A percentile compares a stretch with the other conserved stretches of the same genome.
These are phyloP conservation scores for Mellilla xanthometata DNA, from an alignment of 2,888 invertebrate genomes.

Conservation along the genomic window DNA sequence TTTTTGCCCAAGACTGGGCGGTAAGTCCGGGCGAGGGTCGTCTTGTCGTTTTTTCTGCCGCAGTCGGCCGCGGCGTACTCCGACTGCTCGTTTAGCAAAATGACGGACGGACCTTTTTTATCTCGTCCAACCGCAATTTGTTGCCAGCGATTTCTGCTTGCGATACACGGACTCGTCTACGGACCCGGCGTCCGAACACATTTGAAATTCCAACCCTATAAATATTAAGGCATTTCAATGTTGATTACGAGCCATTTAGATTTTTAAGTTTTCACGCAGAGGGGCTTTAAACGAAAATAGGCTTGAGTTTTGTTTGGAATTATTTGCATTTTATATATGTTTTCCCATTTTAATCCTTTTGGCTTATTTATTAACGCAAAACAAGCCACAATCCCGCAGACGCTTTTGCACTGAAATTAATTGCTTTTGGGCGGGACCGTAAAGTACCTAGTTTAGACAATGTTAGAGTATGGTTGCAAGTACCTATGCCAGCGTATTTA, in stretches of 20 bases:
- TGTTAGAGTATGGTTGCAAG: not conserved
- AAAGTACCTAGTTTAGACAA: constrained; percentile 1
- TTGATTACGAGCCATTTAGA: constrained; percentile 47
- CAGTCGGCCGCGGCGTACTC: constrained; percentile 53
- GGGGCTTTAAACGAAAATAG: constrained; percentile 10
- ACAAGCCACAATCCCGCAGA: not conserved
- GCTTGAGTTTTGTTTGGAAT: not conserved
- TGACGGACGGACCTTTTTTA: constrained; percentile 81
- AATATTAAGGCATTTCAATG: constrained; percentile 58
- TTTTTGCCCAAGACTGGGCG: constrained; percentile 49
- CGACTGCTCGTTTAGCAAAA: constrained; percentile 74
- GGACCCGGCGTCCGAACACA: constrained; percentile 47
- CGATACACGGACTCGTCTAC: constrained; percentile 61
- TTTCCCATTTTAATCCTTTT: not conserved
- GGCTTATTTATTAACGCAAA: not conserved
- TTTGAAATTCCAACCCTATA: constrained; percentile 66
- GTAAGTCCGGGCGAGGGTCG: constrained; percentile 41
- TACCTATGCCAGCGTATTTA: too few relatives aligned
- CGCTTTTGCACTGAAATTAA: not conserved
- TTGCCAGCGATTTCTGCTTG: constrained; percentile 67
- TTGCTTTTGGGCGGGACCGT: not conserved
- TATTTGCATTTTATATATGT: not conserved
- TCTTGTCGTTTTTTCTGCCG: constrained; percentile 54
- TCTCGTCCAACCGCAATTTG: constrained; percentile 78
- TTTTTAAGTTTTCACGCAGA: constrained; percentile 31